Percentiles rank a stretch among this genome's conserved stretches.
These are phyloP conservation scores for Decapterus maruadsi DNA, from an alignment of 2,797 vertebrate genomes.

Conservation along the genomic window DNA sequence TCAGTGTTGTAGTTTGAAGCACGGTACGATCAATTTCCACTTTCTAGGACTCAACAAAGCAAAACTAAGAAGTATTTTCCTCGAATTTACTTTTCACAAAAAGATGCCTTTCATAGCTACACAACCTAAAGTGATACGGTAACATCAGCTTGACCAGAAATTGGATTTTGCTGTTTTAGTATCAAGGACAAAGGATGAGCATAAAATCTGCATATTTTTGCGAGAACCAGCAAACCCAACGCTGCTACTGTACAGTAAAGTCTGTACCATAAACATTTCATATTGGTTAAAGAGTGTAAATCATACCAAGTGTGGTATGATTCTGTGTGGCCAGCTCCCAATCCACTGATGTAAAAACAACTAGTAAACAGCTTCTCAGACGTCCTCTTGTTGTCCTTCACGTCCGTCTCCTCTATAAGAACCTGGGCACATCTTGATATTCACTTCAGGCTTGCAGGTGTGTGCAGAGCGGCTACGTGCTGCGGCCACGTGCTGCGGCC, in stretches of 20 bases:
- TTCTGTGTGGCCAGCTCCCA: neutral
- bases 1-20: too few species aligned
- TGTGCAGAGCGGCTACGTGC: slow-evolving; percentile 7
- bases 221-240: too few species aligned
- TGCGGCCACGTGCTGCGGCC: neutral
- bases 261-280: neutral
- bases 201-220: too few species aligned
- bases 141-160: neutral
- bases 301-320: too few species aligned
- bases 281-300: too few species aligned
- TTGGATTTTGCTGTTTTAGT: neutral
- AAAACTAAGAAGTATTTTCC: too few species aligned
- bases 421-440: neutral
- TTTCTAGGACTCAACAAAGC: neutral
- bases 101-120: too few species aligned
- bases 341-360: neutral
- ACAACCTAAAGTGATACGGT: neutral
- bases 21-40: neutral
- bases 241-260: too few species aligned
- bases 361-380: neutral
- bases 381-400: neutral
- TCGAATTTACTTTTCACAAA: neutral
- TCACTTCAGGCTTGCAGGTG: slow-evolving; percentile 23
- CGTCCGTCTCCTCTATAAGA: neutral
- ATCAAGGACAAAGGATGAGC: neutral